Conservation (phyloP, 2,888 invertebrate genomes). For the Agrochola litura region DNA sequence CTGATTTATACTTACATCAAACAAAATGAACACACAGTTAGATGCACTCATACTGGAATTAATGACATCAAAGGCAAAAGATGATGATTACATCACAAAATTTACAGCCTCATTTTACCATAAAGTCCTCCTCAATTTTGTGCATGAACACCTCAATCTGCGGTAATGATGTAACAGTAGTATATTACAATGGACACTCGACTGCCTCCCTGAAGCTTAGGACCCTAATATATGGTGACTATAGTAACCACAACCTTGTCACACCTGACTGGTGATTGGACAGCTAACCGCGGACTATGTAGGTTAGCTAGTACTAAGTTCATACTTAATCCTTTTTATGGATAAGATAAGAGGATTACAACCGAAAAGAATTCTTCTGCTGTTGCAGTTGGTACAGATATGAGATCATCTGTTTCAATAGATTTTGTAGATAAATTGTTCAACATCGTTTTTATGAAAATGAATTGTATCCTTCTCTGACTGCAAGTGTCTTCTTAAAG, state of each 20-base stretch:
- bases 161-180: constrained; percentile 64
- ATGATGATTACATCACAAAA: constrained; percentile 1
- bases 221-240: constrained; percentile 81
- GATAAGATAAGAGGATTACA: constrained; percentile 27
- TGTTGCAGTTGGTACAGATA: constrained; percentile 2
- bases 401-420: constrained; percentile 9
- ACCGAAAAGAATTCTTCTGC: constrained; percentile 3
- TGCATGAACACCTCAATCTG: constrained; percentile 56
- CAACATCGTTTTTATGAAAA: background rate
- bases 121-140: constrained; percentile 36
- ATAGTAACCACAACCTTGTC: constrained; percentile 84
- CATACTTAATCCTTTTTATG: constrained; percentile 32
- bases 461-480: background rate
- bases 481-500: background rate
- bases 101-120: background rate
- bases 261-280: constrained; percentile 73
- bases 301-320: constrained; percentile 68
- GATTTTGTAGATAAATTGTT: constrained; percentile 2
- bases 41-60: background rate
- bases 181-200: constrained; percentile 55
- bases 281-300: constrained; percentile 76
- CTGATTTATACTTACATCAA: background rate
- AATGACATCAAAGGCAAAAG: background rate
- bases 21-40: background rate
- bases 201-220: constrained; percentile 75